Evolutionary conservation across 2,888 invertebrate genomes (phyloP), one percentile per base, ranked within the genome.

Genomic region (Autographa pulchrina): DNA sequence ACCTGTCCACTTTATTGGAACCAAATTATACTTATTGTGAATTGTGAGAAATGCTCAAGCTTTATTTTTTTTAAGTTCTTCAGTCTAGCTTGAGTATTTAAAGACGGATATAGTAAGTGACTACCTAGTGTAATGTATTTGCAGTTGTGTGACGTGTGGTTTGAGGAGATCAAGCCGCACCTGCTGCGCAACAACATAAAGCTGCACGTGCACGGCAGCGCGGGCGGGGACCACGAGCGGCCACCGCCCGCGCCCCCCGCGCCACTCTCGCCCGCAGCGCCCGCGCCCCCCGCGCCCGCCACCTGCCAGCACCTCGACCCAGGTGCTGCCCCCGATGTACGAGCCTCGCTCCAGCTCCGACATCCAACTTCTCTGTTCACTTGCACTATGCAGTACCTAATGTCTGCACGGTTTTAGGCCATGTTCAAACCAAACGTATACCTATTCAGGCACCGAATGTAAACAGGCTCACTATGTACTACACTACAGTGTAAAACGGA

Each of bases 291-390:
- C 16, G 25, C 35, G n/a, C n/a, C 61, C 16, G 8, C 87, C 35
- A 83, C 83, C 79, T 92, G 94, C 87, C 83, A 90, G 14, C 92
- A 96, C 84, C 83, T 89, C 87, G 92, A 95, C 84, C 94, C 94
- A 95, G 95, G 95, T 95, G 92, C 94, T 94, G 92, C 90, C 76
- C 85, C 84, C 86, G 89, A 95, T 93, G 94, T 94, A 95, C 92
- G 95, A 89, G 92, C 82, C 86, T 75, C 72, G 69, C 80, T 82
- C 68, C 77, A 78, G 83, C 86, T 85, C 87, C 79, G 72, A 81
- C 86, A 76, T 78, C 74, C 48, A 52, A 64, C 43, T 31, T 52
- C 58, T 38, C 20, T 38, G 25, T 62, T 56, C 16, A 43, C 18
- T 5, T 60, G 31, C 38, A 52, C 54, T 11, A 25, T 25, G 25